Percentiles rank a stretch among this genome's conserved stretches.
These are phyloP conservation scores for Coenobita brevimanus DNA, from an alignment of 1,140 invertebrate genomes.

Conservation along the genomic window DNA sequence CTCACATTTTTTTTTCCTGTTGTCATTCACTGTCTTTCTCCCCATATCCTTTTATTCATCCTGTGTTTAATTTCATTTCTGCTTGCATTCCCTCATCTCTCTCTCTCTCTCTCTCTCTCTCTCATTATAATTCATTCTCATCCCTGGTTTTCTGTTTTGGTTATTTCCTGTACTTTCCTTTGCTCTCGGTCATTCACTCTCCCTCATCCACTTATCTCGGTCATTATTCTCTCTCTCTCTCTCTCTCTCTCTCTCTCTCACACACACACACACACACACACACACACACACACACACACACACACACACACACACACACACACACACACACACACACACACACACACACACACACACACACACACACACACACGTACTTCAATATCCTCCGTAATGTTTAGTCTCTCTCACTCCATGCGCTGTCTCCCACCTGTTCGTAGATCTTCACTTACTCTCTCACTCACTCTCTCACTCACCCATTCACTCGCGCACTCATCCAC, in stretches of 20 bases:
- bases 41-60: neutral
- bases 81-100: neutral
- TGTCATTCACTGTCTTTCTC: neutral
- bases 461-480: no score
- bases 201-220: no score
- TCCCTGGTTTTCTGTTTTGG: neutral
- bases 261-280: neutral
- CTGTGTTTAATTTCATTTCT: neutral
- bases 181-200: no score
- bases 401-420: neutral
- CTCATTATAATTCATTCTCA: neutral
- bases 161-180: neutral
- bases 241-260: neutral
- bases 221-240: neutral
- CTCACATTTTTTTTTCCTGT: neutral
- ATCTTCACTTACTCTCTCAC: no score
- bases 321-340: conserved; percentile 20
- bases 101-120: neutral
- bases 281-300: neutral
- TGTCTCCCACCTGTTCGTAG: neutral
- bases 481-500: no score
- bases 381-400: no score
- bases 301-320: neutral
- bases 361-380: neutral
- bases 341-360: conserved; percentile 3